A percentile compares a stretch with the other conserved stretches of the same genome.
Evolutionary conservation across 2,888 invertebrate species (phyloP).

Genomic region (Temnothorax ravouxi): DNA sequence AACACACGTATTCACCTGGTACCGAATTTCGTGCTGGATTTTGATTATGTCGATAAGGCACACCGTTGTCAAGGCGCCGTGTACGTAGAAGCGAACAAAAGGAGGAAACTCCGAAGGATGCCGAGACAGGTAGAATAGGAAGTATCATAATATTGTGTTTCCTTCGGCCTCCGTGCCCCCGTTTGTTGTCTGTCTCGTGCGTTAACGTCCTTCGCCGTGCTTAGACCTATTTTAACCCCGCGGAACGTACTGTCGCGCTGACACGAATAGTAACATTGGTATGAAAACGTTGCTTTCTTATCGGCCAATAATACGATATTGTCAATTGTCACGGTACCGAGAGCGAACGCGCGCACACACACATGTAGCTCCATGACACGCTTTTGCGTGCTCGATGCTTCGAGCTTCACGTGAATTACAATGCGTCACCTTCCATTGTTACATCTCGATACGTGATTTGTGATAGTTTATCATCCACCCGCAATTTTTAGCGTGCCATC

Average conservation of each 20-base stretch:
- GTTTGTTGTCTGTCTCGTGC: conserved; percentile 27
- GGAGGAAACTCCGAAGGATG: conserved; percentile 8
- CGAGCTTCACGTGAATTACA: conserved; percentile 39
- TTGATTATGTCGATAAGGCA: conserved; percentile 25
- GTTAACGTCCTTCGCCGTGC: conserved; percentile 17
- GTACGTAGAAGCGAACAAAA: conserved; percentile 25
- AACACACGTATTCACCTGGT: neutral
- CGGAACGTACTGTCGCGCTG: conserved; percentile 43
- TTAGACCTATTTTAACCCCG: conserved; percentile 52
- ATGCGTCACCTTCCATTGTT: conserved; percentile 7
- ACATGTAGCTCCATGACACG: conserved; percentile 28
- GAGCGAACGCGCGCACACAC: conserved; percentile 24
- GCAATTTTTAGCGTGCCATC: neutral
- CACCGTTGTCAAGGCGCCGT: neutral
- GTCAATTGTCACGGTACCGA: conserved; percentile 61
- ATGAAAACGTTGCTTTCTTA: conserved; percentile 58
- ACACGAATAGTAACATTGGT: conserved; percentile 48
- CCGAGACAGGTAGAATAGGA: conserved; percentile 5
- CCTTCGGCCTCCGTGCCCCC: neutral
- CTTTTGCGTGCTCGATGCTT: conserved; percentile 39
- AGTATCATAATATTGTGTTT: conserved; percentile 26
- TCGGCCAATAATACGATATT: conserved; percentile 65
- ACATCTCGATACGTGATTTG: conserved; percentile 7
- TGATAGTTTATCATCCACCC: conserved; percentile 21
- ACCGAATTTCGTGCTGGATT: conserved; percentile 15